phyloP scores from a whole-genome alignment of 2,797 vertebrate genomes.

The Gambusia yucatana region DNA sequence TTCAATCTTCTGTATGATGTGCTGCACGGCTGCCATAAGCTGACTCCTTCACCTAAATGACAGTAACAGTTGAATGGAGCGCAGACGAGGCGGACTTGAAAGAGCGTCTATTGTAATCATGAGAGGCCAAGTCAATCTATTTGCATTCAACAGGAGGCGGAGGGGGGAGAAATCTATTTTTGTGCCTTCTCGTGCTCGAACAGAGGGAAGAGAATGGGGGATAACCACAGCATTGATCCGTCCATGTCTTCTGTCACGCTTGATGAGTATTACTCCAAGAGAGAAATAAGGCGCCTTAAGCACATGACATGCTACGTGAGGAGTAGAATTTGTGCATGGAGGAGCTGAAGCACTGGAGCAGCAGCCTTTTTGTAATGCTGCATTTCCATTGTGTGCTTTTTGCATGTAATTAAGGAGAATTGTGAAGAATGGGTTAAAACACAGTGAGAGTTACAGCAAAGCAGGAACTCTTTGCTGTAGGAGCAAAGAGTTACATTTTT shows the following conservation, averaged over 20 bases:
- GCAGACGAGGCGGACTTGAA: constrained; percentile 29
- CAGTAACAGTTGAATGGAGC: constrained; percentile 60
- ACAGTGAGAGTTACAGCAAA: not conserved
- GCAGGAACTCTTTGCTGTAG: too few relatives aligned
- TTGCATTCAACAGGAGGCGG: constrained; percentile 59
- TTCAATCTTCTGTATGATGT: constrained; percentile 62
- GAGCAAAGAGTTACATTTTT: too few relatives aligned
- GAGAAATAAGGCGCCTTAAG: constrained; percentile 33
- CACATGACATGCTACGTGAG: constrained; percentile 12
- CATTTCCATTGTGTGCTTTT: not conserved
- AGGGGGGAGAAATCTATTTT: constrained; percentile 58
- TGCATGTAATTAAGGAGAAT: not conserved
- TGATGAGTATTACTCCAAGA: constrained; percentile 24
- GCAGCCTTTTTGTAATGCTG: not conserved
- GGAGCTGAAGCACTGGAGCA: not conserved
- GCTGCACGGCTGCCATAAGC: constrained; percentile 41
- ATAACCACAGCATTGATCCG: constrained; percentile 39
- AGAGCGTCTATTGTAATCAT: constrained; percentile 54
- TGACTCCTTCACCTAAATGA: constrained; percentile 60
- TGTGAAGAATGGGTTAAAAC: not conserved
- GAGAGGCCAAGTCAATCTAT: constrained; percentile 65
- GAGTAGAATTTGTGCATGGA: constrained; percentile 2
- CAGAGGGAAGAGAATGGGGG: constrained; percentile 11
- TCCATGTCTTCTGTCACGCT: constrained; percentile 43
- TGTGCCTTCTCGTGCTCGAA: constrained; percentile 27